Base-by-base conservation (phyloP, 2,797 vertebrate species). In the Channa striata region DNA sequence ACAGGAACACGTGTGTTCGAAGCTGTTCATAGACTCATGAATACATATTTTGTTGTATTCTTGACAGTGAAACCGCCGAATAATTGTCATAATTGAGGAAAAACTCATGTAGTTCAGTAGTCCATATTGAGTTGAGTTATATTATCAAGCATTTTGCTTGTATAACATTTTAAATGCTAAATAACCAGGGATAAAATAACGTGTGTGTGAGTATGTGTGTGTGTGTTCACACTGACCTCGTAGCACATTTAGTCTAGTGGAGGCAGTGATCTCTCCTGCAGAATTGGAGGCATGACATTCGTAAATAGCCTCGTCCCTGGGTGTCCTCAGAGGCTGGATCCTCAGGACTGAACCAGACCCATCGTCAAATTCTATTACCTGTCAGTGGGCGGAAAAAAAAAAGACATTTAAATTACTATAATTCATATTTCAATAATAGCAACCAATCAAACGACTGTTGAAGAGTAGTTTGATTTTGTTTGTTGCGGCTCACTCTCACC, bases 321-420 rank as follows among this genome's bases (percentile, higher is more conserved):
- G 97, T 5, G 96, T 98, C 76, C 98, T 94, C 78, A 99, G 91
- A 0, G 98, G 98, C 79, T 99, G 97, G 93, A 99, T 99, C 93
- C 97, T 96, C 75, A 99, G 95, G 80, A 99, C 98, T 23, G 98
- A 99, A 83, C 98, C 97, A 65, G 97, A 98, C 84, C 97, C 97
- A 81, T 99, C 98, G 59, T 99, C 98, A 94, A 99, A 99, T 67
- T 99, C 97, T 93, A 99, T 99, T 83, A 99, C 97, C 98, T 99
- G 92, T 93, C 60, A 82, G 82, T 87, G 16, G 40, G 89, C n/a
- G n/a, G n/a, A 88, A 42, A 6, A 11, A 23, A 59, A 37, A 42
- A 53, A 50, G 4, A 56, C 0, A 9, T 56, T 36, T 30, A 58
- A 30, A 3, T 0, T 2, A 14, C 2, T 47, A 53, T 7, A 69